Evolutionary conservation across 2,888 invertebrate genomes (phyloP).

Genomic region (Yponomeuta cagnagella): DNA sequence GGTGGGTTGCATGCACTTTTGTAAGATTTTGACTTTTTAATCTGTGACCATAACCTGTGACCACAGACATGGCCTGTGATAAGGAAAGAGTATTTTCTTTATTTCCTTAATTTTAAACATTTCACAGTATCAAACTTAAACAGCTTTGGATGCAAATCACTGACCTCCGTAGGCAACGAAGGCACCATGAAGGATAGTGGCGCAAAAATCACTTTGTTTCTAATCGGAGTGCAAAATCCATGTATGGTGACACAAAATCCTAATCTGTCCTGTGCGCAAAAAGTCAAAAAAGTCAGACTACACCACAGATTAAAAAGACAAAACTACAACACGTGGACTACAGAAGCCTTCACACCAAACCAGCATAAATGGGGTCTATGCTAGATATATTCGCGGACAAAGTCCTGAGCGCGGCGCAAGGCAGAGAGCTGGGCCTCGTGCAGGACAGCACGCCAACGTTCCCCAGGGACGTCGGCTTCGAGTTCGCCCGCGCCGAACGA

Average conservation of each 20-base stretch:
- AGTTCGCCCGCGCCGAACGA: constrained; percentile 52
- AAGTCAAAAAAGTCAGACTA: too few relatives aligned
- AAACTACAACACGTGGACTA: too few relatives aligned
- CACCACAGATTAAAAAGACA: too few relatives aligned
- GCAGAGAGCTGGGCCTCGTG: background rate
- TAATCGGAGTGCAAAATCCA: background rate
- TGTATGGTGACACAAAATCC: constrained; percentile 26
- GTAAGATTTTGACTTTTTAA: too few relatives aligned
- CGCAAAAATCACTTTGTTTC: too few relatives aligned
- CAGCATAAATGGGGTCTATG: background rate
- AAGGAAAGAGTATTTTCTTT: too few relatives aligned
- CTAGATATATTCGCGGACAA: background rate
- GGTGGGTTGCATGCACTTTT: too few relatives aligned
- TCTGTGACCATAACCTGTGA: too few relatives aligned
- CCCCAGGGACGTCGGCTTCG: background rate
- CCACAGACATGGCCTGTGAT: too few relatives aligned
- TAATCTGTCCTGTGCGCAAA: constrained; percentile 28
- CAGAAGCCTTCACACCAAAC: background rate
- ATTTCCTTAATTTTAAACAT: too few relatives aligned
- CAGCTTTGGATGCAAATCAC: background rate
- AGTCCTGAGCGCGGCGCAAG: background rate
- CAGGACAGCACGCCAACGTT: background rate
- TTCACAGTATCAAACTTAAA: background rate
- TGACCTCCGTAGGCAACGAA: too few relatives aligned
- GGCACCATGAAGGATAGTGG: too few relatives aligned